These are phyloP conservation scores for Pristiophorus japonicus DNA, from an alignment of 2,113 vertebrate genomes.

Conservation along the genomic window DNA sequence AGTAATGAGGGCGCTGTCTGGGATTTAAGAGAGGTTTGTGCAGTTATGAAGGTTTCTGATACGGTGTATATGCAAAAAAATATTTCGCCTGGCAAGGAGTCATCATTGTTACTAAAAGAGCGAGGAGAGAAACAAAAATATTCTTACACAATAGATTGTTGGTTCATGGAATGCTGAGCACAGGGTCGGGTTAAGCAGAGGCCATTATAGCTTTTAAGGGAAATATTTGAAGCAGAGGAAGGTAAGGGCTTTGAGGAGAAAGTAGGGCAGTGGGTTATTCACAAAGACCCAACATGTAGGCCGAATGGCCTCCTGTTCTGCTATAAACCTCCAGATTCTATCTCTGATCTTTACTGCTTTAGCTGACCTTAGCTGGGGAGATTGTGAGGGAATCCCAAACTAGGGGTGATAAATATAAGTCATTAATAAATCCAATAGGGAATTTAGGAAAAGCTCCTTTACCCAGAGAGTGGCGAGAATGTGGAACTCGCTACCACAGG, in stretches of 20 bases:
- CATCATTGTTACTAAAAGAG: not conserved
- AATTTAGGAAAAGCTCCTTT: not conserved
- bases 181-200: not conserved
- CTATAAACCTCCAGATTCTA: not conserved
- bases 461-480: not conserved
- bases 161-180: not conserved
- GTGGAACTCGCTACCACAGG: not conserved
- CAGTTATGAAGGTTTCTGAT: not conserved
- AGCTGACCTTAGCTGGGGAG: not conserved
- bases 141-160: not conserved
- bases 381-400: not conserved
- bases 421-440: not conserved
- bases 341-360: not conserved
- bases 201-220: not conserved
- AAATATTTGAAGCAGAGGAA: not conserved
- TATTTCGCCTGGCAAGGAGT: not conserved
- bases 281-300: not conserved
- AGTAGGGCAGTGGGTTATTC: not conserved
- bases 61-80: not conserved
- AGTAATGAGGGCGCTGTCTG: not conserved
- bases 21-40: not conserved
- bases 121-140: not conserved
- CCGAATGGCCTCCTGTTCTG: not conserved
- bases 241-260: not conserved
- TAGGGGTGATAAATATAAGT: too few species aligned